These are phyloP conservation scores for Choreutis nemorana DNA, from an alignment of 2,888 invertebrate genomes.

Conservation along the genomic window DNA sequence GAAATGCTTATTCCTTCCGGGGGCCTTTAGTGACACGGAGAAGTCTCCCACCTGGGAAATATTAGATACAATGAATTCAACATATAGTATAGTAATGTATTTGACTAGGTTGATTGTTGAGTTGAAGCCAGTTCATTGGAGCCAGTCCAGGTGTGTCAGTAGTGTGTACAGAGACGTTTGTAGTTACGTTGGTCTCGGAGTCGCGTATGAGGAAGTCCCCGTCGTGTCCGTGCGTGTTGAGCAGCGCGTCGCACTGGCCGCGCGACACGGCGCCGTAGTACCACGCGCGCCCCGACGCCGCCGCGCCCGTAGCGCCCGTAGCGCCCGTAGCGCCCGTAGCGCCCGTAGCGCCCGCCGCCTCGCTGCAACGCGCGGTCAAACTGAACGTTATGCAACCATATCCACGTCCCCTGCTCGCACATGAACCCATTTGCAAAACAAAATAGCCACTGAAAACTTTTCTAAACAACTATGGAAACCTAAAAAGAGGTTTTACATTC, in stretches of 20 bases:
- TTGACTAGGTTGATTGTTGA: not conserved
- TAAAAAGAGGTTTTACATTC: too few relatives aligned
- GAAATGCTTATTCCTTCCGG: constrained; percentile 98
- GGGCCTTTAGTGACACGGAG: constrained; percentile 97
- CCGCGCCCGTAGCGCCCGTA: constrained; percentile 15
- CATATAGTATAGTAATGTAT: not conserved
- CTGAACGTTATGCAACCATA: too few relatives aligned
- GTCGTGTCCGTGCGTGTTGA: constrained; percentile 95
- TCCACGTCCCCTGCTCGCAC: too few relatives aligned
- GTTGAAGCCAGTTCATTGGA: not conserved
- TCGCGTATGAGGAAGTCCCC: constrained; percentile 99
- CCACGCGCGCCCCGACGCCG: constrained; percentile 88
- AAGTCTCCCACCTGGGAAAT: constrained; percentile 97
- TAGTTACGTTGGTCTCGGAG: constrained; percentile 97
- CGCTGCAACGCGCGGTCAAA: constrained; percentile 33
- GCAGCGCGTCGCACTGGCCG: constrained; percentile 94
- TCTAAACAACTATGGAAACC: too few relatives aligned
- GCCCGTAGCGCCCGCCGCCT: constrained; percentile 26
- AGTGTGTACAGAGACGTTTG: not conserved
- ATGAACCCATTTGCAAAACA: too few relatives aligned
- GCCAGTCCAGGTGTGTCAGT: not conserved
- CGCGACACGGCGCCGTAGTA: constrained; percentile 97
- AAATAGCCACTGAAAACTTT: too few relatives aligned
- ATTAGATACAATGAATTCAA: not conserved
- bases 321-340: constrained; percentile 14